Percentiles rank a stretch among this genome's conserved stretches.
Evolutionary conservation across 2,113 vertebrate genomes (phyloP).

Genomic region (Pollachius pollachius): DNA sequence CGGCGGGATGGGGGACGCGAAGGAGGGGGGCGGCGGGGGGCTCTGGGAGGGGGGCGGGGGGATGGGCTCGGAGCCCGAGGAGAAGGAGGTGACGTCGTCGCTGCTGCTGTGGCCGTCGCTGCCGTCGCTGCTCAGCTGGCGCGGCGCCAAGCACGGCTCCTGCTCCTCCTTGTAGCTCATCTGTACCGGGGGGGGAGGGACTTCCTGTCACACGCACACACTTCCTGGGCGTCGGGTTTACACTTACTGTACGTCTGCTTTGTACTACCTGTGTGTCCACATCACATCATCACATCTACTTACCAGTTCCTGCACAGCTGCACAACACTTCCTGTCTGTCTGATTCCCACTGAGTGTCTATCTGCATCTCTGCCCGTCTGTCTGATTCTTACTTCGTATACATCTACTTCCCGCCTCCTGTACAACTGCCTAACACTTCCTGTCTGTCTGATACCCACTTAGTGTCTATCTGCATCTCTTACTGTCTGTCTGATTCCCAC

Average conservation of each 20-base stretch:
- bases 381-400: no score
- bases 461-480: no score
- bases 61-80: constrained; percentile 86
- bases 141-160: constrained; percentile 76
- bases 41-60: constrained; percentile 84
- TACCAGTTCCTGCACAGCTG: no score
- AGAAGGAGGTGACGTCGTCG: constrained; percentile 91
- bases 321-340: no score
- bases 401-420: no score
- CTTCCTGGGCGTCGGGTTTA: neutral
- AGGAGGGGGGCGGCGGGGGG: constrained; percentile 79
- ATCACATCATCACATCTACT: no score
- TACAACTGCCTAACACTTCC: no score
- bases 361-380: no score
- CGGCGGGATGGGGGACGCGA: constrained; percentile 73
- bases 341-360: no score
- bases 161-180: constrained; percentile 97
- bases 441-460: no score
- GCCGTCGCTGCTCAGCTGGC: constrained; percentile 84
- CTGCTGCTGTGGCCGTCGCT: constrained; percentile 91
- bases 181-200: constrained; percentile 58
- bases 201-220: neutral
- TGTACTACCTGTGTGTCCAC: no score
- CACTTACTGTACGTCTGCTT: neutral
- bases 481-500: no score